phyloP scores from a whole-genome alignment of 2,797 vertebrate genomes.

The Pelobates cultripes region DNA sequence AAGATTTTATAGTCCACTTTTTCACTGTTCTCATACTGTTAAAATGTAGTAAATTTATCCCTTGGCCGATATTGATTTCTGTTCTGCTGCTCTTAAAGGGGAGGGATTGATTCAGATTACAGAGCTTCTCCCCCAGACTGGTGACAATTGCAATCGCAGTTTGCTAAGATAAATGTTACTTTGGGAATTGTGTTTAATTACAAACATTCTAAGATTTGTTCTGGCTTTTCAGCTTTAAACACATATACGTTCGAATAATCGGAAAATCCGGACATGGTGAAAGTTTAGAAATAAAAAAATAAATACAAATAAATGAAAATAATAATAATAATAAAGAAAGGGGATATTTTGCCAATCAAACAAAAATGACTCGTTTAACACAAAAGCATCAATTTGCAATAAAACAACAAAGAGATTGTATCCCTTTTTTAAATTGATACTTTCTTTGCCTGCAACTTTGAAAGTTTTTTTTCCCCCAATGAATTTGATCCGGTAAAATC shows the following conservation, averaged over 20 bases:
- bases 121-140: slow-evolving; percentile 75
- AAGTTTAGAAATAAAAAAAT: not conserved
- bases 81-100: slow-evolving; percentile 75
- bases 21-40: slow-evolving; percentile 65
- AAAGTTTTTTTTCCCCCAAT: not conserved
- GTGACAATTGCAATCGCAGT: slow-evolving; percentile 79
- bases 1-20: slow-evolving; percentile 66
- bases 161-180: slow-evolving; percentile 85
- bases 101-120: slow-evolving; percentile 73
- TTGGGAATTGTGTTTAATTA: slow-evolving; percentile 86
- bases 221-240: slow-evolving; percentile 64
- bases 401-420: not conserved
- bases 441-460: not conserved
- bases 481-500: not conserved
- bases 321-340: not conserved
- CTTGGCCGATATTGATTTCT: slow-evolving; percentile 82
- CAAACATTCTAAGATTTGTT: slow-evolving; percentile 72
- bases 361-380: not conserved
- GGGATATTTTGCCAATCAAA: not conserved
- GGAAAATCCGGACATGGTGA: not conserved
- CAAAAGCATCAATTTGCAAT: not conserved
- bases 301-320: too few species aligned
- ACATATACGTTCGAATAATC: slow-evolving; percentile 68
- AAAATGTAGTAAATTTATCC: slow-evolving; percentile 81
- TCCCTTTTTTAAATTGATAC: not conserved